Conservation (phyloP, 2,888 invertebrate genomes). For the Sesamia inferens region DNA sequence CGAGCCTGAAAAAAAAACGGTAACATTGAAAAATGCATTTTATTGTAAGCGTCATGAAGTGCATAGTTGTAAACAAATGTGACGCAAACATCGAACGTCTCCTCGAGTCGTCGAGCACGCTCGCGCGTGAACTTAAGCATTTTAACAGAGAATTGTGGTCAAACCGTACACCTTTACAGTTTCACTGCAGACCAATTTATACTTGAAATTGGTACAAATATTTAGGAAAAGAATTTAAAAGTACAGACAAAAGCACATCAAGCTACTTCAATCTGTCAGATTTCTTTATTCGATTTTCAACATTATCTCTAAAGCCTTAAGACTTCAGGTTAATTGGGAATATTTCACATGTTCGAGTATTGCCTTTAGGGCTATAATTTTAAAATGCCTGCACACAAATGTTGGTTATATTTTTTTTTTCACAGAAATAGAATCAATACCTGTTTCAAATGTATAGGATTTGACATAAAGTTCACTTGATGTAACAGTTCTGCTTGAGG, state of each 20-base stretch:
- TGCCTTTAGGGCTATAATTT: not conserved
- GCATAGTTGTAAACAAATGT: not conserved
- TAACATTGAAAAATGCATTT: not conserved
- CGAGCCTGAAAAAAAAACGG: constrained; percentile 90
- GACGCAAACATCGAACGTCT: not conserved
- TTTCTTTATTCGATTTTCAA: too few relatives aligned
- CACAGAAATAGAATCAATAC: constrained; percentile 53
- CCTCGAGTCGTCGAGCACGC: not conserved
- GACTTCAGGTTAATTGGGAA: too few relatives aligned
- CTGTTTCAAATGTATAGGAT: constrained; percentile 85
- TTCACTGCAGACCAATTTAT: not conserved
- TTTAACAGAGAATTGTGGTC: not conserved
- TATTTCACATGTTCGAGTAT: too few relatives aligned
- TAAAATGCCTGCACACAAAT: not conserved
- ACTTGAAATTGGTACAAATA: not conserved
- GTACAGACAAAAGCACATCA: too few relatives aligned
- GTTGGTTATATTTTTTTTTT: not conserved
- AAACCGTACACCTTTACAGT: not conserved
- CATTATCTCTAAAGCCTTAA: too few relatives aligned
- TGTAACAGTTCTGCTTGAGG: constrained; percentile 81
- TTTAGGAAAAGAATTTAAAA: not conserved
- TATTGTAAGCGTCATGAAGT: not conserved
- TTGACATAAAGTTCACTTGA: constrained; percentile 85
- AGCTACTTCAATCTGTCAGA: too few relatives aligned
- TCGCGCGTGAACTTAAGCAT: not conserved